Base-by-base conservation (phyloP, 2,888 invertebrate genomes). In the Achlya flavicornis region DNA sequence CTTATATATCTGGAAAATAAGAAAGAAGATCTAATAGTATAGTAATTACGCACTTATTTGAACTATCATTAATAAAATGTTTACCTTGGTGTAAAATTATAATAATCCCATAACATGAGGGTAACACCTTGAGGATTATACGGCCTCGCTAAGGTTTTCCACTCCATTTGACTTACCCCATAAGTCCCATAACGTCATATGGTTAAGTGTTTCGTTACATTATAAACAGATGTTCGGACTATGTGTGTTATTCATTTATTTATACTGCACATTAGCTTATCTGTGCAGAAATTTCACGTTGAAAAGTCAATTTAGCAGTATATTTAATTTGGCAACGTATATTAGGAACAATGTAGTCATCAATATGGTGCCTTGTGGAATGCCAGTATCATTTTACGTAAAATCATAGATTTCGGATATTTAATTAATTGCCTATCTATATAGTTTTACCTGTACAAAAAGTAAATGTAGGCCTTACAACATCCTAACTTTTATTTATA, bases 351-450 rank as follows among this genome's bases (percentile, higher is more conserved):
- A 59, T 70, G 64, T 63, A 38, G 58, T 48, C 26, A 59, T 67
- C 14, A 57, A 64, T 38, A 58, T 38, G 35, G 53, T 62, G 16
- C 35, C 62, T 63, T 70, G 63, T 57, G 67, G 67, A 61, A 61
- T 64, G 61, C 74, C 74, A 71, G 67, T 59, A 58, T 71, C 63
- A 6, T 38, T 38, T n/a, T n/a, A 14, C 3, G 26, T 26, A 26
- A 26, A 26, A 26, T 26, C 26, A 1, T 26, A 2, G 26, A 26
- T 26, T 26, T 26, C 2, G 26, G 26, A 26, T 26, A 26, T 26
- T 26, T 26, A 26, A 26, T 26, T 26, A 1, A 26, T 2, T 26
- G 26, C 26, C 26, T 1, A 26, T 26, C 26, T 26, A 2, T 26
- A 26, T 26, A 26, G 26, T 26, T 26, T 26, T 1, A 26, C 26